Conservation (phyloP, 2,888 invertebrate species). For the Physocephala rufipes region DNA sequence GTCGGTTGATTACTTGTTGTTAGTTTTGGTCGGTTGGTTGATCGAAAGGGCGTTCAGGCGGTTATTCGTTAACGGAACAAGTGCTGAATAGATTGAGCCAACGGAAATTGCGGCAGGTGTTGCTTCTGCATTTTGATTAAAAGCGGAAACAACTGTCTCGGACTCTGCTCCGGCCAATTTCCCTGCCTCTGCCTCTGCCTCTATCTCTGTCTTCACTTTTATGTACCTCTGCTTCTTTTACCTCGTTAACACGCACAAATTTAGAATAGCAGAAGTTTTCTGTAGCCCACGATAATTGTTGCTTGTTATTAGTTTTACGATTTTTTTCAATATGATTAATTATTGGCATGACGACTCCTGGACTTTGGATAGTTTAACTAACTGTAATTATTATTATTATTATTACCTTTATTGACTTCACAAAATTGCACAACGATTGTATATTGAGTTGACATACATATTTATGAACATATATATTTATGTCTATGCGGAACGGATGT, state of each 20-base stretch:
- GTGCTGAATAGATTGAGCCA: background rate
- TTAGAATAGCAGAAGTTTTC: background rate
- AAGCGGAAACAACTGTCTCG: slow-evolving; percentile 24
- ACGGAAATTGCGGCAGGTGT: slow-evolving; percentile 34
- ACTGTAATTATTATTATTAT: background rate
- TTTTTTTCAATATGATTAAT: slow-evolving; percentile 9
- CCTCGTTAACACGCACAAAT: background rate
- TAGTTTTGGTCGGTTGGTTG: no score
- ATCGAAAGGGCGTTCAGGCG: no score
- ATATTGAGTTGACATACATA: background rate
- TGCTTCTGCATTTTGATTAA: background rate
- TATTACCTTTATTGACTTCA: background rate
- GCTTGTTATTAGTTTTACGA: background rate
- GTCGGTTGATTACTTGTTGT: background rate
- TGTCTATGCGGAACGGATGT: no score
- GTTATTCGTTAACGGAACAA: background rate
- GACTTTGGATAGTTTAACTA: background rate
- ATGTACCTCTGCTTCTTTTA: no score
- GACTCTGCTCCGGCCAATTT: background rate
- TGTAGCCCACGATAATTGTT: no score
- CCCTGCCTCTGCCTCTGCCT: no score
- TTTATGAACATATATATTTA: background rate
- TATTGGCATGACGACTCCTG: slow-evolving; percentile 21
- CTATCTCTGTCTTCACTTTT: background rate
- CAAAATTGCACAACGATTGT: background rate